phyloP scores from a whole-genome alignment of 2,888 invertebrate species.

The Mycalesis mineus region DNA sequence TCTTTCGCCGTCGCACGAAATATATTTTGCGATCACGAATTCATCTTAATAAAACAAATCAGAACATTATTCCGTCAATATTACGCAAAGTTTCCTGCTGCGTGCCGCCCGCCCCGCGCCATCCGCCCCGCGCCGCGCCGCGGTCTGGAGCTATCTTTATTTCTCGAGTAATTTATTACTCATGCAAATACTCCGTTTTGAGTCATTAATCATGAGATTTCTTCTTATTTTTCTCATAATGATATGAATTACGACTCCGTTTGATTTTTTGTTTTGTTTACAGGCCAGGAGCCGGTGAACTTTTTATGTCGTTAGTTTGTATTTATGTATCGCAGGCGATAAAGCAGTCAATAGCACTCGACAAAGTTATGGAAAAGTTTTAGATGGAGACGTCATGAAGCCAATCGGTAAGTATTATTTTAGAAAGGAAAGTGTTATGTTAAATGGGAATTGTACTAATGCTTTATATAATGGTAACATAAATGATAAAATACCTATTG shows the following conservation, averaged over 20 bases:
- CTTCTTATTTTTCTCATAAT: slow-evolving; percentile 10
- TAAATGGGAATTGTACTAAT: too few relatives aligned
- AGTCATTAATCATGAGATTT: slow-evolving; percentile 21
- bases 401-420: too few relatives aligned
- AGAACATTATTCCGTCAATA: background rate
- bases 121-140: background rate
- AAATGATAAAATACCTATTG: too few relatives aligned
- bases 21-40: background rate
- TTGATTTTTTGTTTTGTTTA: slow-evolving; percentile 14
- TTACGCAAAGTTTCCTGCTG: background rate
- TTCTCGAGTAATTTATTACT: slow-evolving; percentile 23
- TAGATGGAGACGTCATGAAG: too few relatives aligned
- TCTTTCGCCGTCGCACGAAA: background rate
- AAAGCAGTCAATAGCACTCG: too few relatives aligned
- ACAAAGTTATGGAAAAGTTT: too few relatives aligned
- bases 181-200: slow-evolving; percentile 23
- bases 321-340: background rate
- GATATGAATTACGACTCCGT: slow-evolving; percentile 14
- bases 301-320: background rate
- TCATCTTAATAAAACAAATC: background rate
- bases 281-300: background rate
- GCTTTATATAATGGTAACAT: too few relatives aligned
- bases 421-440: too few relatives aligned
- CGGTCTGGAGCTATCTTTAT: slow-evolving; percentile 8
- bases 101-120: too few relatives aligned